Evolutionary conservation across 2,888 invertebrate genomes (phyloP).

Genomic region (Drosophila falleni): DNA sequence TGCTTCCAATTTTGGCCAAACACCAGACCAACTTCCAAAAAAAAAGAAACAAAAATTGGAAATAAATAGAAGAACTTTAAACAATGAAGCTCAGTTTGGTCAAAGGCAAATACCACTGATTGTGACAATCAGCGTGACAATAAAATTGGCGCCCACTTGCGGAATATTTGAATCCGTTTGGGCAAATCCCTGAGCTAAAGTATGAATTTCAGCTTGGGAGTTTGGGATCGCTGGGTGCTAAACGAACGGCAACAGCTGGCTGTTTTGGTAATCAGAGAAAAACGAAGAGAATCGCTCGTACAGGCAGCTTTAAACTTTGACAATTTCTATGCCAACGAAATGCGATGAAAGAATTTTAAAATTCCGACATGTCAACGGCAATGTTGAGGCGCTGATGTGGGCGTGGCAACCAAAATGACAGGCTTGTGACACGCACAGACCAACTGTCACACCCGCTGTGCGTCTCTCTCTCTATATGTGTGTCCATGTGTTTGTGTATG

Average conservation of each 20-base stretch:
- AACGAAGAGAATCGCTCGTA: constrained; percentile 17
- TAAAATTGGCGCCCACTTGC: constrained; percentile 68
- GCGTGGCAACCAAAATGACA: constrained; percentile 69
- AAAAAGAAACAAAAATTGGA: constrained; percentile 17
- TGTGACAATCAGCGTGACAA: constrained; percentile 77
- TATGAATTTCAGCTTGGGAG: constrained; percentile 22
- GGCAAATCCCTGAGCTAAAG: constrained; percentile 14
- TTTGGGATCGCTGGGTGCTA: constrained; percentile 41
- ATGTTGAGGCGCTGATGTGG: constrained; percentile 42
- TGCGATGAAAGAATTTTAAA: constrained; percentile 72
- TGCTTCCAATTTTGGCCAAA: constrained; percentile 51
- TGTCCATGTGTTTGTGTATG: constrained; percentile 31
- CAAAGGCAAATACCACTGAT: constrained; percentile 78
- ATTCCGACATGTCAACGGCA: constrained; percentile 68
- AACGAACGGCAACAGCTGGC: constrained; percentile 67
- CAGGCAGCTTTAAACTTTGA: constrained; percentile 71
- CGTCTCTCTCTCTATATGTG: neutral
- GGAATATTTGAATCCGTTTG: constrained; percentile 27
- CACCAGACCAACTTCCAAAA: constrained; percentile 27
- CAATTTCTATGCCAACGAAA: constrained; percentile 71
- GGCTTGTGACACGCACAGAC: constrained; percentile 77
- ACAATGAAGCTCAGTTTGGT: constrained; percentile 68
- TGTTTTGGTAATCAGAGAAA: constrained; percentile 44
- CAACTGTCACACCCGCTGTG: constrained; percentile 70
- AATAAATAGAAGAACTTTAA: constrained; percentile 42